These are phyloP conservation scores for Diaperis boleti DNA, from an alignment of 2,888 invertebrate genomes.

Conservation along the genomic window DNA sequence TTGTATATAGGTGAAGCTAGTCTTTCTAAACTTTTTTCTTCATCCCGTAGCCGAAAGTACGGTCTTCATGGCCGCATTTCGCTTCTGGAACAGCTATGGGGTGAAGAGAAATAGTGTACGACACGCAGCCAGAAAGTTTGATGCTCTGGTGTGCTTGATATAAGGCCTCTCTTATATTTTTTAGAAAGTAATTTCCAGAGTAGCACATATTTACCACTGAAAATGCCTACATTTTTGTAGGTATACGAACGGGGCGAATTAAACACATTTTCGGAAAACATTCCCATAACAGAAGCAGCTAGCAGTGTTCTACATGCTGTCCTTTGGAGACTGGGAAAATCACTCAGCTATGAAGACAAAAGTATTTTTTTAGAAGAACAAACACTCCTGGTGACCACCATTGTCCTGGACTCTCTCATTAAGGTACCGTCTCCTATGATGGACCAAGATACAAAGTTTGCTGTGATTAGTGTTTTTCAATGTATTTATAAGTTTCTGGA, in stretches of 20 bases:
- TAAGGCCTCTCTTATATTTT: too few relatives aligned
- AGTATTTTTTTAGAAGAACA: conserved; percentile 61
- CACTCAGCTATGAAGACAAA: conserved; percentile 55
- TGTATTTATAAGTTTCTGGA: conserved; percentile 53
- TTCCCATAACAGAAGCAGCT: conserved; percentile 20
- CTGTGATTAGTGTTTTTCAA: conserved; percentile 56
- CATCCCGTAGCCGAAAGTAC: too few relatives aligned
- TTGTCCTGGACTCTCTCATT: conserved; percentile 53
- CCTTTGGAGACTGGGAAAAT: conserved; percentile 44
- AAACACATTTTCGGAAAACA: conserved; percentile 71
- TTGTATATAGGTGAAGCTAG: too few relatives aligned
- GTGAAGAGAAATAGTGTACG: too few relatives aligned
- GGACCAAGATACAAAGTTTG: conserved; percentile 52
- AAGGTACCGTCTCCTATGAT: conserved; percentile 55
- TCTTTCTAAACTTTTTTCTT: too few relatives aligned
- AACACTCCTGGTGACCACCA: conserved; percentile 55
- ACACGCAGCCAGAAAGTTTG: too few relatives aligned
- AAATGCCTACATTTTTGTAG: conserved; percentile 66
- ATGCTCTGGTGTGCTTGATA: too few relatives aligned
- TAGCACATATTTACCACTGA: too few relatives aligned
- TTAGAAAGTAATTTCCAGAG: too few relatives aligned
- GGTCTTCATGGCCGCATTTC: too few relatives aligned
- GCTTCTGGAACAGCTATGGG: too few relatives aligned
- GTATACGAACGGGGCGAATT: conserved; percentile 76
- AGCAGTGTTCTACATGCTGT: conserved; percentile 1